Base-by-base conservation (phyloP, 2,888 invertebrate species). In the Euplexia lucipara region DNA sequence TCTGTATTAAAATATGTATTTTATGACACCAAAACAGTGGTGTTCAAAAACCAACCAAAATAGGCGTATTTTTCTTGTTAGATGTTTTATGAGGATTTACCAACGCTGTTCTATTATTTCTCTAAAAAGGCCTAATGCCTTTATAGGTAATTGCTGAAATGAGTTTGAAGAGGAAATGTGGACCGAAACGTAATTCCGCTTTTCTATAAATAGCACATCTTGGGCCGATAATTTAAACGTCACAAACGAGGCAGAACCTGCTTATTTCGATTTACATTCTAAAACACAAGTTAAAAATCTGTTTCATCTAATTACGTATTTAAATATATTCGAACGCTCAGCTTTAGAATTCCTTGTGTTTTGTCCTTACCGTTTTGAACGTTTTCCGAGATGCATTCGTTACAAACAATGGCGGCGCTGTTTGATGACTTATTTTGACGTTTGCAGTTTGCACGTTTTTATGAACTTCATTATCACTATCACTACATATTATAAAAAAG, bases 301-400 rank as follows among this genome's bases (percentile, higher is more conserved):
- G 53, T 73, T 70, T 62, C 26, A 69, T 54, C 68, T 70, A 58
- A 73, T 79, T 79, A 56, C 20, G 63, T 57, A 82, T 82, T 71
- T 58, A 82, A 82, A 79, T 80, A 45, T 82, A 82, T 82, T 70
- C 72, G 45, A 47, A 34, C 44, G 54, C 26, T 58, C 51, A 47
- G 45, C 42, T 61, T 67, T 52, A 62, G 30, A 62, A 63, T 68
- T 56, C 51, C 44, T 68, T 68, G 37, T 61, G 77, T 58, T 66
- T 34, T 51, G 41, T 53, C 58, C 32, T 67, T 54, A 42, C 37
- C 22, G 30, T 51, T 59, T 63, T 51, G 26, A 49, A 18, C n/a
- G 47, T 47, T 61, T 64, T 78, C 63, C 61, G 39, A 59, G 18
- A 57, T 20, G 44, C 34, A 71, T 63, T 51, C 20, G 16, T 42